Evolutionary conservation across 2,888 invertebrate genomes (phyloP).

Genomic region (Lepidochitona cinerea): DNA sequence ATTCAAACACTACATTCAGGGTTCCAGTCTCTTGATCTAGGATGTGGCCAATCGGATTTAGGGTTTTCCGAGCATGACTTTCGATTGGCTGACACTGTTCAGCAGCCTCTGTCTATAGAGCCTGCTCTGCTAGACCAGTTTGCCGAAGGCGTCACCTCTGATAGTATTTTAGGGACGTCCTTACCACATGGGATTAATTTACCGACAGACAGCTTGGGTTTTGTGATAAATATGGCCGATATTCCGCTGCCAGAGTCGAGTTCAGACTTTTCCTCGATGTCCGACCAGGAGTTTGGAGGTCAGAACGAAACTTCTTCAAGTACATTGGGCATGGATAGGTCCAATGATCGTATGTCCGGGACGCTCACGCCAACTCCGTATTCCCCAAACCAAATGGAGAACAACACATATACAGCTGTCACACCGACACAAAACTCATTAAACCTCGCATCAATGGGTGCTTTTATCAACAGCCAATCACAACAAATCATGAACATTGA

Average conservation of each 20-base stretch:
- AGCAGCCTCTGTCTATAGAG: not conserved
- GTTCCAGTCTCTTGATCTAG: not conserved
- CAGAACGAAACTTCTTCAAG: not conserved
- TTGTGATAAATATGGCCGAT: not conserved
- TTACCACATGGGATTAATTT: not conserved
- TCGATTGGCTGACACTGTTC: not conserved
- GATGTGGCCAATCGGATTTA: not conserved
- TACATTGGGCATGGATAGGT: not conserved
- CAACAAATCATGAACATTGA: not conserved
- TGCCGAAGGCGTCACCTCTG: not conserved
- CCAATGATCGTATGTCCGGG: not conserved
- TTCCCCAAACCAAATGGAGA: not conserved
- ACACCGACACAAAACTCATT: not conserved
- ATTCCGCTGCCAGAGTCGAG: not conserved
- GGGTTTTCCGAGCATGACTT: not conserved
- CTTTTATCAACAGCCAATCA: not conserved
- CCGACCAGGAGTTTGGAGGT: not conserved
- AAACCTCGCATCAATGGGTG: not conserved
- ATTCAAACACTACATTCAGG: not conserved
- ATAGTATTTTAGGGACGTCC: not conserved
- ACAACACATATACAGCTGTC: not conserved
- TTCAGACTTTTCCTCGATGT: not conserved
- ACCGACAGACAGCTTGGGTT: not conserved
- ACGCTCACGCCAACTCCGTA: not conserved
- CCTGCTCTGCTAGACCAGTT: not conserved